These are phyloP conservation scores for Platycheirus albimanus DNA, from an alignment of 2,888 invertebrate genomes.

Conservation along the genomic window DNA sequence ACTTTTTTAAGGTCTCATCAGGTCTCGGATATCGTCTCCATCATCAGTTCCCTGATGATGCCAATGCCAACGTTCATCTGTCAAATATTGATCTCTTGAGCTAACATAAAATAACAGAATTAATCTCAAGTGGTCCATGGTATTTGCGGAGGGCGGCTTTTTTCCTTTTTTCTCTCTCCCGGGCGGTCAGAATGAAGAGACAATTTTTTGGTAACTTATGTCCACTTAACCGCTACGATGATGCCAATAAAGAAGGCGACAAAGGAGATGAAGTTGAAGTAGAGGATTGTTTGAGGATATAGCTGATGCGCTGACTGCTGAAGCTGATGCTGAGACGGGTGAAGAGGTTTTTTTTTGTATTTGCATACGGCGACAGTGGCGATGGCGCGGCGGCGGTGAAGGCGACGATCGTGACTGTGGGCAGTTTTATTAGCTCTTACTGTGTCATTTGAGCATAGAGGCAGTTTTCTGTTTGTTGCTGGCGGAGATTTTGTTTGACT, in stretches of 20 bases:
- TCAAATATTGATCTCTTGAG: constrained; percentile 73
- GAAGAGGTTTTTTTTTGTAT: constrained; percentile 38
- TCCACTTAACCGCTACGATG: constrained; percentile 73
- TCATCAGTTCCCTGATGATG: too few relatives aligned
- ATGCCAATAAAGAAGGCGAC: constrained; percentile 73
- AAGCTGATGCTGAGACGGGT: constrained; percentile 32
- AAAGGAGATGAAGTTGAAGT: constrained; percentile 71
- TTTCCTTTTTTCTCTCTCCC: constrained; percentile 34
- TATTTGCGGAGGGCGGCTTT: constrained; percentile 68
- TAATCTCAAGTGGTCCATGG: constrained; percentile 73
- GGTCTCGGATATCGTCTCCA: too few relatives aligned
- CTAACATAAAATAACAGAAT: constrained; percentile 74
- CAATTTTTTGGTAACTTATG: constrained; percentile 74
- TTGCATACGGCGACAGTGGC: constrained; percentile 56
- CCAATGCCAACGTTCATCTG: constrained; percentile 59
- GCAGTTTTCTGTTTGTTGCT: constrained; percentile 65
- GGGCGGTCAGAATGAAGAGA: constrained; percentile 66
- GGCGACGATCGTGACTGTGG: constrained; percentile 42
- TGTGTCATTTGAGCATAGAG: constrained; percentile 63
- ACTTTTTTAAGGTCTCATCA: too few relatives aligned
- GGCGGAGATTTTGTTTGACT: constrained; percentile 63
- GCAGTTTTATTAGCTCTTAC: constrained; percentile 70
- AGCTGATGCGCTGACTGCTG: constrained; percentile 31
- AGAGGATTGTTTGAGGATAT: constrained; percentile 30
- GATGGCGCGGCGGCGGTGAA: constrained; percentile 21